Conservation (phyloP, 1,140 invertebrate species). For the Cylas formicarius region DNA sequence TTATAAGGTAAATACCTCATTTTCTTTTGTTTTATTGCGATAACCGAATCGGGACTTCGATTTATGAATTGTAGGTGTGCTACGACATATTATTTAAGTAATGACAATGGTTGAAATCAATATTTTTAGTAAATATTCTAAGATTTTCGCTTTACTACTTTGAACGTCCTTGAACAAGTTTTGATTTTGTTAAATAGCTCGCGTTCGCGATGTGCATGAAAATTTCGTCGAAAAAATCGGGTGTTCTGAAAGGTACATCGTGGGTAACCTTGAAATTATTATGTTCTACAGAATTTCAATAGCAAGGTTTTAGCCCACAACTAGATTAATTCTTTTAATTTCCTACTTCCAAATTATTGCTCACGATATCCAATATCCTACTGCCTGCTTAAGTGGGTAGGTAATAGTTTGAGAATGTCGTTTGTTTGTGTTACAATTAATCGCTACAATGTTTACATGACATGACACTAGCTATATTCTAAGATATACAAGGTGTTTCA, state of each 20-base stretch:
- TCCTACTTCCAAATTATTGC: slow-evolving; percentile 28
- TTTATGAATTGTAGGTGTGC: neutral
- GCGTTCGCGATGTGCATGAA: slow-evolving; percentile 12
- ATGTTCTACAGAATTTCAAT: slow-evolving; percentile 19
- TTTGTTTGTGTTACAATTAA: no score
- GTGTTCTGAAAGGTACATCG: slow-evolving; percentile 10
- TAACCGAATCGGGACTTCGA: neutral
- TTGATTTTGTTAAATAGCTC: slow-evolving; percentile 16
- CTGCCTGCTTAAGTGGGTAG: neutral
- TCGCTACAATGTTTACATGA: no score
- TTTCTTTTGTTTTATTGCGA: slow-evolving; percentile 6
- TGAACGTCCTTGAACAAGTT: slow-evolving; percentile 32
- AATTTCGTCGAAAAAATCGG: slow-evolving; percentile 11
- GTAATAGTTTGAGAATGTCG: slow-evolving; percentile 5
- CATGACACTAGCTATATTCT: no score
- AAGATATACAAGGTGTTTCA: no score
- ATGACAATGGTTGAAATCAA: slow-evolving; percentile 11
- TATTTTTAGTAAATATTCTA: slow-evolving; percentile 23
- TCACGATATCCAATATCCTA: slow-evolving; percentile 9
- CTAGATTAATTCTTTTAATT: slow-evolving; percentile 18
- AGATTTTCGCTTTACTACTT: slow-evolving; percentile 19
- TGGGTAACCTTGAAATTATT: slow-evolving; percentile 19
- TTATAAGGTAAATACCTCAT: slow-evolving; percentile 25
- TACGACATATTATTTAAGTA: slow-evolving; percentile 17
- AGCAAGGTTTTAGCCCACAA: slow-evolving; percentile 23